Conservation (phyloP, 2,113 vertebrate genomes). For the Eclectus roratus region DNA sequence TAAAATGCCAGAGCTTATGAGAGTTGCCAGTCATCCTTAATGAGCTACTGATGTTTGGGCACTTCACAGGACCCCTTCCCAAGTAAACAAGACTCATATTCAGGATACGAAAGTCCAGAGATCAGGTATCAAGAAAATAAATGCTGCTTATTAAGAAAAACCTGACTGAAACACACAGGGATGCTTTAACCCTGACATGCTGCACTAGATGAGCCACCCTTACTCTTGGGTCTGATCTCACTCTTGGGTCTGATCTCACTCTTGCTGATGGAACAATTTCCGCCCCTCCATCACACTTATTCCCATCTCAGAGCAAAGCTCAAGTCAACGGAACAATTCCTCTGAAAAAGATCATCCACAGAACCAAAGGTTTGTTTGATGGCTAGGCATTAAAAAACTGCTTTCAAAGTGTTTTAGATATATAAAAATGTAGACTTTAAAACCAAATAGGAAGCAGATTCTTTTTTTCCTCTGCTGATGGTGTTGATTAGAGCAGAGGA, state of each 20-base stretch:
- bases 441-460: slow-evolving; percentile 44
- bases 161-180: neutral
- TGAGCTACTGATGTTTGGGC: neutral
- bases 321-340: neutral
- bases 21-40: neutral
- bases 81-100: neutral
- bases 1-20: neutral
- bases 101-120: neutral
- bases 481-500: slow-evolving; percentile 60
- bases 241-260: neutral
- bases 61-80: neutral
- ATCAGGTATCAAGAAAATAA: neutral
- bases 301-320: neutral
- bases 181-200: neutral
- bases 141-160: neutral
- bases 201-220: neutral
- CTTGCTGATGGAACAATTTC: neutral
- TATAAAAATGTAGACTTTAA: slow-evolving; percentile 8
- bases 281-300: neutral
- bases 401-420: neutral
- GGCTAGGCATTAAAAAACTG: neutral
- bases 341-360: neutral
- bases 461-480: slow-evolving; percentile 20
- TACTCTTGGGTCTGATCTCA: neutral
- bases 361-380: neutral